Evolutionary conservation across 2,797 vertebrate genomes (phyloP), one percentile per base, ranked within the genome.

Genomic region (Gallirallus australis): DNA sequence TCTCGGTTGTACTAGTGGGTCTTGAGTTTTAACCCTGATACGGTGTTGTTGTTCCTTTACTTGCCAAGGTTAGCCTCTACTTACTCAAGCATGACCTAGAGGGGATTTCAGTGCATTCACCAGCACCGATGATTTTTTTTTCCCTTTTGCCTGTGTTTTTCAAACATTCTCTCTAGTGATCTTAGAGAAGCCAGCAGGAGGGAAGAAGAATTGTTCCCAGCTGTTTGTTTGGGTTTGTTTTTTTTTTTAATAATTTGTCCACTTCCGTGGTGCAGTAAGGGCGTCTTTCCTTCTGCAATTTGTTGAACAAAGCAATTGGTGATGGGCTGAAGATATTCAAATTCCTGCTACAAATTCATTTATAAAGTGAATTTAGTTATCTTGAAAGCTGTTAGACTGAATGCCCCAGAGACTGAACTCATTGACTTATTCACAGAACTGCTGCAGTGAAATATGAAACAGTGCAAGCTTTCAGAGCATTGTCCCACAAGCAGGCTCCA

Each of bases 381-480:
- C 72, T 72, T 86, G 40, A 93, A 85, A 90, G 53, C 30, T 83
- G 65, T 91, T 89, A 81, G 11, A 47, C 17, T 71, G 48, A 91
- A 83, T 85, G 20, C 33, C 40, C 31, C 12, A 77, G 68, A 86
- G 72, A 47, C 15, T 61, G 69, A 91, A 83, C 48, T 75, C 53
- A 88, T 81, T 94, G 61, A 76, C 68, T 94, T 84, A 60, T 79
- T 95, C 83, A 86, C 80, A 84, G 73, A 86, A 77, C 23, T 82
- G 30, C 42, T 79, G 33, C 39, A 65, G 35, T 75, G 57, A 90
- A 90, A 89, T 84, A 69, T 24, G 42, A 94, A 95, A 85, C 2
- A 14, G 15, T 52, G 9, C 18, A 65, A 73, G 47, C 11, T 79
- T 82, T 78, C 66, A 86, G 30, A 60, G 56, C n/a, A 6, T 6